A percentile compares a stretch with the other conserved stretches of the same genome.
phyloP scores from a whole-genome alignment of 2,797 vertebrate genomes.

The Pseudocheirus occidentalis region DNA sequence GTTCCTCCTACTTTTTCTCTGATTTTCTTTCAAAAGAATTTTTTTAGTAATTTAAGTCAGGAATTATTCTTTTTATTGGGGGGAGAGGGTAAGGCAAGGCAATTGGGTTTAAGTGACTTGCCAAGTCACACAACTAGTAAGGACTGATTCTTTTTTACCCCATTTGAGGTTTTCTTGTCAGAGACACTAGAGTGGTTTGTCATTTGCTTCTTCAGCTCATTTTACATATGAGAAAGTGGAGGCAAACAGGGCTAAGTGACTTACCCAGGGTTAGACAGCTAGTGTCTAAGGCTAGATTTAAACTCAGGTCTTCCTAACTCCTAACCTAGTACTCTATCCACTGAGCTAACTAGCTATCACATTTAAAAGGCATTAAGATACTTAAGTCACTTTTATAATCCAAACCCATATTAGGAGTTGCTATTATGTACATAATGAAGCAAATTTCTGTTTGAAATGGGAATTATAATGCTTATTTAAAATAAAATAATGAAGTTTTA shows the following conservation, averaged over 20 bases:
- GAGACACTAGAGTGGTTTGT: no score
- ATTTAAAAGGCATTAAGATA: neutral
- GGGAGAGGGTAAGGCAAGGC: no score
- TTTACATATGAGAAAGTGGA: no score
- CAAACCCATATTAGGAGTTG: neutral
- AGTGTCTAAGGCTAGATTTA: neutral
- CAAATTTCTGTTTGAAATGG: neutral
- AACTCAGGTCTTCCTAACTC: neutral
- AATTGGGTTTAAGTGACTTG: no score
- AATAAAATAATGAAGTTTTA: neutral
- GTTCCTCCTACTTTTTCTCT: neutral
- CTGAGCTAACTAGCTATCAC: neutral
- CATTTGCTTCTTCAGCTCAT: no score
- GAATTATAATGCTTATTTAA: neutral
- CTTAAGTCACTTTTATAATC: neutral
- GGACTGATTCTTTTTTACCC: no score
- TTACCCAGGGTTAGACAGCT: neutral
- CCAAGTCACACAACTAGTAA: no score
- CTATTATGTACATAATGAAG: neutral
- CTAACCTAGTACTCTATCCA: neutral
- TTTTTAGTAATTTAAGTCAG: no score
- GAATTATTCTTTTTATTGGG: no score
- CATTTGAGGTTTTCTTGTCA: no score
- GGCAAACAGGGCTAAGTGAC: neutral
- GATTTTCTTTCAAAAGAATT: neutral